Evolutionary conservation across 2,113 vertebrate genomes (phyloP).

Genomic region (Esox niger): DNA sequence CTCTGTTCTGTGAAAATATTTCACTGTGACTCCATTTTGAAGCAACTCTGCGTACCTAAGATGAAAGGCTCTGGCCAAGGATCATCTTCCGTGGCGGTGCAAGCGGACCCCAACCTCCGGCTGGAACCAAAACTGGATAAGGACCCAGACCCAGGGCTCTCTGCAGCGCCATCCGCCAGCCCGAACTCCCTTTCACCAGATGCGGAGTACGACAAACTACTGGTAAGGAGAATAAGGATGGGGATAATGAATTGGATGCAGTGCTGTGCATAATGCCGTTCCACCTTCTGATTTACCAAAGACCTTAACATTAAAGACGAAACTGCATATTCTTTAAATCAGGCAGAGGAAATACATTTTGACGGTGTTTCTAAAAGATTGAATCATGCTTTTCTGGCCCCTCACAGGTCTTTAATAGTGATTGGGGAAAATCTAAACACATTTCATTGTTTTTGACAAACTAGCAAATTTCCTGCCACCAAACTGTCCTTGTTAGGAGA

Average conservation of each 20-base stretch:
- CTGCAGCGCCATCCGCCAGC: conserved; percentile 29
- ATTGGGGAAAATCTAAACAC: no score
- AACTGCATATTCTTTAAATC: not conserved
- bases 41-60: conserved; percentile 50
- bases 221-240: conserved; percentile 56
- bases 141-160: conserved; percentile 11
- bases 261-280: no score
- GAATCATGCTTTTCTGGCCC: not conserved
- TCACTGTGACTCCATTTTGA: conserved; percentile 52
- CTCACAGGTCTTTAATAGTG: no score
- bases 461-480: no score
- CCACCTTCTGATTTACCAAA: no score
- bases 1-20: conserved; percentile 7
- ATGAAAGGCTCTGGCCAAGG: conserved; percentile 17
- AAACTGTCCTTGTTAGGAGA: not conserved
- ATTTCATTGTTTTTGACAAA: no score
- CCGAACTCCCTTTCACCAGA: conserved; percentile 71
- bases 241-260: no score
- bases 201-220: conserved; percentile 77
- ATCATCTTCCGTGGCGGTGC: conserved; percentile 5
- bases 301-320: no score
- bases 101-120: conserved; percentile 19
- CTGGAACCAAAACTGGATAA: not conserved
- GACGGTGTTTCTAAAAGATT: not conserved
- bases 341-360: not conserved